These are phyloP conservation scores for Sussaba pulchella DNA, from an alignment of 2,888 invertebrate species.

Conservation along the genomic window DNA sequence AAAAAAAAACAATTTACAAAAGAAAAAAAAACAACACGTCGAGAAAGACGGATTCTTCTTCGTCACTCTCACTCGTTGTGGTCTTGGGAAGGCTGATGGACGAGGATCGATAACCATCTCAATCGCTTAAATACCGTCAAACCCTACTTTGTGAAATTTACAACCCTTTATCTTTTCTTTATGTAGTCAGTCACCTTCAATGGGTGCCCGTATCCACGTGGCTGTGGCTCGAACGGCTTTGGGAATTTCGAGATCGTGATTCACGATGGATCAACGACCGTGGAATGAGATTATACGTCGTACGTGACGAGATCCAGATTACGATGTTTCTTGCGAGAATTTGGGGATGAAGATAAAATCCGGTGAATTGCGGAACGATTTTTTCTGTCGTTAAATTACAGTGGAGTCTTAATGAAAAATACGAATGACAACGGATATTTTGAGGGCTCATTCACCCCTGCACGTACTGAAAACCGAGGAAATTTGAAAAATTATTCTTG, in stretches of 20 bases:
- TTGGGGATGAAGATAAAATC: neutral
- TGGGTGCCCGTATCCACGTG: neutral
- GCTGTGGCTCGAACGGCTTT: neutral
- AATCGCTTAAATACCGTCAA: constrained; percentile 37
- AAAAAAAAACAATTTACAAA: too few relatives aligned
- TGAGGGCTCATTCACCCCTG: too few relatives aligned
- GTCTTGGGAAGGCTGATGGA: constrained; percentile 47
- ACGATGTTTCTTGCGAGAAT: neutral
- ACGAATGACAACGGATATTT: too few relatives aligned
- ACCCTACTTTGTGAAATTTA: constrained; percentile 30
- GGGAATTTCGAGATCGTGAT: constrained; percentile 5
- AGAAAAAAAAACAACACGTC: too few relatives aligned
- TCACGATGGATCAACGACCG: neutral
- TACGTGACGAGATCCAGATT: neutral
- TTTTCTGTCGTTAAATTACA: too few relatives aligned
- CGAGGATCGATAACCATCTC: constrained; percentile 40
- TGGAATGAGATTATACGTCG: neutral
- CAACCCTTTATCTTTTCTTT: constrained; percentile 48
- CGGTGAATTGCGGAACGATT: too few relatives aligned
- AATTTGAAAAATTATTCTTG: too few relatives aligned
- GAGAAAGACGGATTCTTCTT: constrained; percentile 11
- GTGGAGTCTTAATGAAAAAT: too few relatives aligned
- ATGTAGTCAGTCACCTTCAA: neutral
- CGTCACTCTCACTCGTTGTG: constrained; percentile 2
- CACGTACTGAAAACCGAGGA: too few relatives aligned